Base-by-base conservation (phyloP, 2,113 vertebrate species). In the Tragelaphus strepsiceros region DNA sequence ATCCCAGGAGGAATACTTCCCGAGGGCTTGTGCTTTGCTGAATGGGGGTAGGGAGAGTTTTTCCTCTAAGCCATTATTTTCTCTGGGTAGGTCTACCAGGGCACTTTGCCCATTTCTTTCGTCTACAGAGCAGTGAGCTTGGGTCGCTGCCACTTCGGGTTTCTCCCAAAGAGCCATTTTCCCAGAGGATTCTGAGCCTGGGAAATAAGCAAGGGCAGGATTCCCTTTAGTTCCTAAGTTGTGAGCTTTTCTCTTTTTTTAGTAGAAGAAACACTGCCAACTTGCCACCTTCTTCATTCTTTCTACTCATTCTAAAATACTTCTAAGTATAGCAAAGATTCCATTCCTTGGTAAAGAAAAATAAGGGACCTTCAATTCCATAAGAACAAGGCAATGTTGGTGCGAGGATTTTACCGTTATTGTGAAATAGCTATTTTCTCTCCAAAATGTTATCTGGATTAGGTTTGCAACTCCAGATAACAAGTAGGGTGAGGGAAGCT, bases 111-210 rank as follows among this genome's bases (percentile, higher is more conserved):
- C 93, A 78, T 67, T 97, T 9, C 16, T 97, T 97, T 92, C 90
- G 96, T 93, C 78, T 96, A 17, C 78, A 90, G 94, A 95, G 96
- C 59, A 67, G 61, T 26, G 30, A 88, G 30, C 35, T 98, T 98
- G 98, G 97, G 93, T 92, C 49, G 49, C 62, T 97, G 97, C 98
- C 97, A 98, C n/a, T 32, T 6, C 91, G 39, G 53, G 51, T 87
- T 98, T 93, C 86, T 97, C 94, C 88, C 83, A 46, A 64, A 95
- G 46, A 74, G 78, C 91, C 86, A 59, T 89, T 98, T 98, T 98
- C 98, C 94, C 94, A 98, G 95, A 97, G 94, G 78, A 94, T 90
- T 46, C 24, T n/a, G 82, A 88, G 97, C 96, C 93, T 98, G 98
- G 97, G 98, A 98, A 98, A 97, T 56, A 62, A 90, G 62, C 91